Conservation (phyloP, 2,888 invertebrate species). For the Erannis defoliaria region DNA sequence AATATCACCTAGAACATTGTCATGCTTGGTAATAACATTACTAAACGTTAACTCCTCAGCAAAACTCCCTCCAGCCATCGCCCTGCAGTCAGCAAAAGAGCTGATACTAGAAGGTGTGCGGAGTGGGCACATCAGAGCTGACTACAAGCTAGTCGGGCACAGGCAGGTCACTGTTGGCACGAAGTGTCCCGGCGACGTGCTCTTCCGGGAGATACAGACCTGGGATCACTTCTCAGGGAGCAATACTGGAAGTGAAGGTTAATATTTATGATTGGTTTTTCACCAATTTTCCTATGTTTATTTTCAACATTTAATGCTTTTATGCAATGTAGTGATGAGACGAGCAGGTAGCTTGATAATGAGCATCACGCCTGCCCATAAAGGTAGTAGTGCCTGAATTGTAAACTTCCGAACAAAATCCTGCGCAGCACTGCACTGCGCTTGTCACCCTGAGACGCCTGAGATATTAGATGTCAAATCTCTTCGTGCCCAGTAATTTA, state of each 20-base stretch:
- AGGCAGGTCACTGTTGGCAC: constrained; percentile 78
- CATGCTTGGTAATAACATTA: no score
- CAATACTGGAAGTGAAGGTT: neutral
- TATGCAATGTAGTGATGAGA: no score
- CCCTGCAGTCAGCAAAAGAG: constrained; percentile 82
- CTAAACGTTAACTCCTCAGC: constrained; percentile 65
- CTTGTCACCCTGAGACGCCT: no score
- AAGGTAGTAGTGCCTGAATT: no score
- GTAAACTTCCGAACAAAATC: no score
- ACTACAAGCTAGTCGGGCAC: constrained; percentile 89
- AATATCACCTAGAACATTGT: no score
- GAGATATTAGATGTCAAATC: no score
- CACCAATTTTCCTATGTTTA: neutral
- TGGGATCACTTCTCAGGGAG: constrained; percentile 79
- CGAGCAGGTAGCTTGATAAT: no score
- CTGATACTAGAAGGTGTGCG: constrained; percentile 87
- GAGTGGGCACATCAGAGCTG: constrained; percentile 84
- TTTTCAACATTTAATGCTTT: no score
- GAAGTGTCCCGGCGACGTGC: constrained; percentile 89
- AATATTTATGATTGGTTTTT: neutral
- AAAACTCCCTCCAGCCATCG: constrained; percentile 83
- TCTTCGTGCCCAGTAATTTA: no score
- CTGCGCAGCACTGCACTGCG: no score
- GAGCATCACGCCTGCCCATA: no score
- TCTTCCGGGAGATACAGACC: constrained; percentile 87